These are phyloP conservation scores for Girardia tigrina DNA, from an alignment of 2,888 invertebrate genomes.

Conservation along the genomic window DNA sequence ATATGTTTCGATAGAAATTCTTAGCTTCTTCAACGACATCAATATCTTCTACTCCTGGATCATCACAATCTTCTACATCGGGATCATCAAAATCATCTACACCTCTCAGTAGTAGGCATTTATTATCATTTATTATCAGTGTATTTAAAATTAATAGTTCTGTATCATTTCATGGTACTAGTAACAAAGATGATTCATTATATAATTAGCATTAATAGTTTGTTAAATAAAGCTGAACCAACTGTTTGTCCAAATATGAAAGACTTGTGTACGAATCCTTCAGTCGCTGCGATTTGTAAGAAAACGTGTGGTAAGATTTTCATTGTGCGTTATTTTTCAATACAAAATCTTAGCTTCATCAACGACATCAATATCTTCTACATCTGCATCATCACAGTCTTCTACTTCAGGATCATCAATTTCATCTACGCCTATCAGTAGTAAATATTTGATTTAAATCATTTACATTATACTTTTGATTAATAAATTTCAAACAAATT, in stretches of 20 bases:
- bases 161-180: too few species aligned
- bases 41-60: not conserved
- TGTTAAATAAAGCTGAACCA: conserved; percentile 13
- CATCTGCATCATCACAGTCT: not conserved
- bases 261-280: not conserved
- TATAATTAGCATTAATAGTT: too few species aligned
- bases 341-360: not conserved
- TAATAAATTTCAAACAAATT: too few species aligned
- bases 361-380: not conserved
- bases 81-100: not conserved
- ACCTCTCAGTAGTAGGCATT: not conserved
- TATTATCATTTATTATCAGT: not conserved
- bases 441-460: not conserved
- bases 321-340: too few species aligned
- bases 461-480: too few species aligned
- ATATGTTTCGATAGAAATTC: not conserved
- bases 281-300: not conserved
- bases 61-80: not conserved
- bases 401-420: conserved; percentile 3
- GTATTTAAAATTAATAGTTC: not conserved
- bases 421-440: not conserved
- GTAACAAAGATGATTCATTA: too few species aligned
- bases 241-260: not conserved
- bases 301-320: not conserved
- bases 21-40: not conserved